Evolutionary conservation across 2,113 vertebrate genomes (phyloP).

Genomic region (Pristiophorus japonicus): DNA sequence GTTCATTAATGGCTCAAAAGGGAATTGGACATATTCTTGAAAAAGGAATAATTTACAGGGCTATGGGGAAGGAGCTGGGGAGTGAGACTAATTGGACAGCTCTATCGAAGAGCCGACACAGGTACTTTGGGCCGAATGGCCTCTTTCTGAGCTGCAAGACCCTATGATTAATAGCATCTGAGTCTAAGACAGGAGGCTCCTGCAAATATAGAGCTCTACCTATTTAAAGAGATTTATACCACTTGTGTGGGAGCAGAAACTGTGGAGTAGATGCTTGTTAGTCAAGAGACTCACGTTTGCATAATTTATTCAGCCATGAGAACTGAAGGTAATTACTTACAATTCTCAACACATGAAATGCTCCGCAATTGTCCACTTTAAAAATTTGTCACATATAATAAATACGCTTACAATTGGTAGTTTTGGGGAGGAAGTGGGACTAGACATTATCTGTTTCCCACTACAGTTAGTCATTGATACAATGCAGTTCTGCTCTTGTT

Average conservation of each 20-base stretch:
- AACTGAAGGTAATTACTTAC: not conserved
- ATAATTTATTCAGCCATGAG: not conserved
- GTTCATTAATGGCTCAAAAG: not conserved
- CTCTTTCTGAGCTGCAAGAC: not conserved
- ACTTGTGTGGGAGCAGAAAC: not conserved
- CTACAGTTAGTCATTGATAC: not conserved
- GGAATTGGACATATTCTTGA: not conserved
- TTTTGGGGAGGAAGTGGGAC: not conserved
- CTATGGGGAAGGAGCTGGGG: not conserved
- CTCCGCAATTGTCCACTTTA: not conserved
- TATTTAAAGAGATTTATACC: not conserved
- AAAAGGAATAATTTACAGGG: not conserved
- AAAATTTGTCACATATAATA: not conserved
- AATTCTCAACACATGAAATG: not conserved
- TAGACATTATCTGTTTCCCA: not conserved
- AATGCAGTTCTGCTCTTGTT: not conserved
- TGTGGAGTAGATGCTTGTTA: not conserved
- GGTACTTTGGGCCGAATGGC: not conserved
- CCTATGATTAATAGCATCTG: not conserved
- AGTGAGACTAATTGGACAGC: not conserved
- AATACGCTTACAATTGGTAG: not conserved
- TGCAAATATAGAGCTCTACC: not conserved
- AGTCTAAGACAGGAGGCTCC: not conserved
- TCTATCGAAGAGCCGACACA: not conserved
- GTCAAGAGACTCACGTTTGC: not conserved